phyloP scores from a whole-genome alignment of 2,888 invertebrate genomes.

The Nemotelus pantherinus region DNA sequence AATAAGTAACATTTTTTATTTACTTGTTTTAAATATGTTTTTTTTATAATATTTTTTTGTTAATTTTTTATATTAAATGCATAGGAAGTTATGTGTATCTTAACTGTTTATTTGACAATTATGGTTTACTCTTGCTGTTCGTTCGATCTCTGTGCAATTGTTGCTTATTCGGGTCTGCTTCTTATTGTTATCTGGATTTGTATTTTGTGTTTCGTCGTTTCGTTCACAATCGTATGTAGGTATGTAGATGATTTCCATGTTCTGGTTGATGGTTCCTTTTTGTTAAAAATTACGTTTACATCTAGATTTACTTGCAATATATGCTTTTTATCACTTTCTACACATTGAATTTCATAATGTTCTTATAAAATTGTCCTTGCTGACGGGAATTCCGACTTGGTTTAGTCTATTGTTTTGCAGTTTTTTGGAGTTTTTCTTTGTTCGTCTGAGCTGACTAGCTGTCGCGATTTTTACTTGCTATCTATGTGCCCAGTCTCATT shows the following conservation, averaged over 20 bases:
- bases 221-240: neutral
- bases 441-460: neutral
- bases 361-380: constrained; percentile 27
- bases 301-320: constrained; percentile 10
- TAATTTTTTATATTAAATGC: constrained; percentile 24
- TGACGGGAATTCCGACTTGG: neutral
- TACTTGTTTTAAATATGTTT: neutral
- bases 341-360: constrained; percentile 20
- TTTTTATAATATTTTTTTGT: constrained; percentile 10
- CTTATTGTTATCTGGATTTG: constrained; percentile 19
- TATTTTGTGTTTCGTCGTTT: constrained; percentile 39
- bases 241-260: neutral
- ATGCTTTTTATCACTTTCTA: constrained; percentile 28
- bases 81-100: constrained; percentile 23
- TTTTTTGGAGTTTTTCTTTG: neutral
- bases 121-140: constrained; percentile 8
- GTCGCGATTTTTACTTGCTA: constrained; percentile 1
- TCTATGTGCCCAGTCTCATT: constrained; percentile 44
- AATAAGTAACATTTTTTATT: constrained; percentile 40
- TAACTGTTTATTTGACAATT: constrained; percentile 25
- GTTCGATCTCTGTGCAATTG: constrained; percentile 14
- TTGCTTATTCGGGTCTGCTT: constrained; percentile 8
- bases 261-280: neutral
- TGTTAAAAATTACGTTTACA: neutral
- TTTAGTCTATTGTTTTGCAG: neutral